These are phyloP conservation scores for Notarius quadriscutis DNA, from an alignment of 2,113 vertebrate species.

Conservation along the genomic window DNA sequence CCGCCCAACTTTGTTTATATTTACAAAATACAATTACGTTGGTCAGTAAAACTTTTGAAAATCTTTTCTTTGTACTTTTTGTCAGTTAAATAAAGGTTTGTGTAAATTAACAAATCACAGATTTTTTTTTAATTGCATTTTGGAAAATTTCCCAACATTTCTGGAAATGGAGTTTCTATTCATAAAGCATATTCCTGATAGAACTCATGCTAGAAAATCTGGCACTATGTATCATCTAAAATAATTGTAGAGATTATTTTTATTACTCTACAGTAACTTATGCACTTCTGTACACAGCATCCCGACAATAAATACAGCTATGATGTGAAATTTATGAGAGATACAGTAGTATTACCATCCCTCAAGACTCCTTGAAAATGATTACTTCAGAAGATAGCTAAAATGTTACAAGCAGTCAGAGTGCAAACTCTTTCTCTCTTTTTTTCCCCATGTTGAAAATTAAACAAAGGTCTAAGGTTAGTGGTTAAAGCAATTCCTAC, in stretches of 20 bases:
- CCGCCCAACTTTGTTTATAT: too few relatives aligned
- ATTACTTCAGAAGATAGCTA: not conserved
- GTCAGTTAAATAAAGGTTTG: too few relatives aligned
- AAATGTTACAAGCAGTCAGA: slow-evolving; percentile 4
- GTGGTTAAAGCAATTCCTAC: not conserved
- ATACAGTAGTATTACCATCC: not conserved
- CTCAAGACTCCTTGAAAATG: not conserved
- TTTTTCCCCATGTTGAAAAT: not conserved
- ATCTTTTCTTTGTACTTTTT: too few relatives aligned
- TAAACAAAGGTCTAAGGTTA: not conserved
- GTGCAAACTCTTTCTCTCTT: not conserved
- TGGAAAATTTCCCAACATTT: too few relatives aligned
- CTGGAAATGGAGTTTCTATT: too few relatives aligned
- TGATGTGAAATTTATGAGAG: not conserved
- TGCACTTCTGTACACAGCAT: not conserved
- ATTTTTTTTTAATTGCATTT: too few relatives aligned
- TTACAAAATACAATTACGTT: too few relatives aligned
- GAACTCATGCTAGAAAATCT: not conserved
- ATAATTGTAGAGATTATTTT: not conserved
- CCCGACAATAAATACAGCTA: not conserved
- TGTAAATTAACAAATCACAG: too few relatives aligned
- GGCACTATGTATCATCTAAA: not conserved
- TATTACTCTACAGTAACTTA: not conserved
- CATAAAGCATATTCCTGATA: not conserved
- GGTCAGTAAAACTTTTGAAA: too few relatives aligned